Base-by-base conservation (phyloP, 2,113 vertebrate genomes). In the Calyptommatus sinebrachiatus region DNA sequence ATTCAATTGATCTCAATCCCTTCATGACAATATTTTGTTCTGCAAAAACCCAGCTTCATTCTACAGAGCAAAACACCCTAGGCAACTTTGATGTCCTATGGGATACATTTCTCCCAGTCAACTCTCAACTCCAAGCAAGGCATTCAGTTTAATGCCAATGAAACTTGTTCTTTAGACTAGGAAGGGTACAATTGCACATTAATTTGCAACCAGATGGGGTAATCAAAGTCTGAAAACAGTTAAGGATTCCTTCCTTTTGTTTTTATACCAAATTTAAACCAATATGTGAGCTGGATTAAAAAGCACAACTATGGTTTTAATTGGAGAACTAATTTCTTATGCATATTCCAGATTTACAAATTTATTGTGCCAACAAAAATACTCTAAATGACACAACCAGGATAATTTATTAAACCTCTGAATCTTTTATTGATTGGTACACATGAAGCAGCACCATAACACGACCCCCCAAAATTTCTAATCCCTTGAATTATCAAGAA, bases 381-480 rank as follows among this genome's bases (percentile, higher is more conserved):
- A 24, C n/a, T 57, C 62, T 48, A 71, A 53, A 71, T 1, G 26
- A 29, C 22, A 65, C 9, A 28, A 2, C 26, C 22, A 79, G 24
- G 53, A 79, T 41, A 29, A 3, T 41, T 57, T 31, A 35, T 45
- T 20, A 75, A 46, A 73, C 29, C 57, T 66, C 45, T 73, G 71
- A 75, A 83, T 71, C 20, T 18, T 83, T 79, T 79, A 75, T 79
- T 83, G 65, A 79, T 76, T 50, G 41, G 7, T 50, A 79, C 63
- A 83, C 29, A 79, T 69, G 20, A 50, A 83, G 66, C 57, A 70
- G 12, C 65, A 79, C 24, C 45, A 75, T 60, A 75, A 60, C 41
- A 20, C 53, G 60, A 79, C 6, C 45, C 66, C 29, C 5, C 26
- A 24, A 46, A 35, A 5, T 22, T 48, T 35, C 10, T 31, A 66